Conservation (phyloP, 2,888 invertebrate genomes). For the Uropetala carovei region DNA sequence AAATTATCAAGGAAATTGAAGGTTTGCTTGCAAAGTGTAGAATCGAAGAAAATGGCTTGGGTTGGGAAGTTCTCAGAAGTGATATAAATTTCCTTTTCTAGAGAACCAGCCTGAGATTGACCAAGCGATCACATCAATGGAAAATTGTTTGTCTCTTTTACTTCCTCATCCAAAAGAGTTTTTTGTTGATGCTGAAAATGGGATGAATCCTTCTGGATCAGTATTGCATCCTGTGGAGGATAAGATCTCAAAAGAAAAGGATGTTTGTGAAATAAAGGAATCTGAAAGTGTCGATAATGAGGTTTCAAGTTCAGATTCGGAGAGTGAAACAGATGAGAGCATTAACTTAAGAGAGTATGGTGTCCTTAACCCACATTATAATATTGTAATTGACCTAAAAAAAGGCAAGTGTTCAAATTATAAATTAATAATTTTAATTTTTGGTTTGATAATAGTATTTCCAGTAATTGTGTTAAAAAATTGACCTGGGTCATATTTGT, state of each 20-base stretch:
- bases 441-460: no score
- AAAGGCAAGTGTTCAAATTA: conserved; percentile 68
- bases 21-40: conserved; percentile 68
- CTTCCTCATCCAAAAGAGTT: conserved; percentile 72
- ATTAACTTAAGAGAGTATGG: conserved; percentile 70
- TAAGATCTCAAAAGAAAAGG: conserved; percentile 52
- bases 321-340: conserved; percentile 53
- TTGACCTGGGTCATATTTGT: no score
- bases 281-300: conserved; percentile 45
- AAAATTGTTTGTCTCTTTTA: conserved; percentile 72
- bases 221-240: conserved; percentile 67
- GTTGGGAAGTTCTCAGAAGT: no score
- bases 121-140: conserved; percentile 71
- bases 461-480: no score
- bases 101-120: conserved; percentile 72
- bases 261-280: neutral
- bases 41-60: neutral
- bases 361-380: conserved; percentile 69
- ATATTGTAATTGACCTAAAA: conserved; percentile 69
- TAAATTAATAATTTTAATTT: neutral
- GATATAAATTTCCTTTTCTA: conserved; percentile 65
- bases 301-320: conserved; percentile 44
- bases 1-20: conserved; percentile 69
- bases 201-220: neutral
- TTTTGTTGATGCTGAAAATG: conserved; percentile 69